Conservation (phyloP, 1,140 invertebrate species). For the Zaprionus kolodkinae region DNA sequence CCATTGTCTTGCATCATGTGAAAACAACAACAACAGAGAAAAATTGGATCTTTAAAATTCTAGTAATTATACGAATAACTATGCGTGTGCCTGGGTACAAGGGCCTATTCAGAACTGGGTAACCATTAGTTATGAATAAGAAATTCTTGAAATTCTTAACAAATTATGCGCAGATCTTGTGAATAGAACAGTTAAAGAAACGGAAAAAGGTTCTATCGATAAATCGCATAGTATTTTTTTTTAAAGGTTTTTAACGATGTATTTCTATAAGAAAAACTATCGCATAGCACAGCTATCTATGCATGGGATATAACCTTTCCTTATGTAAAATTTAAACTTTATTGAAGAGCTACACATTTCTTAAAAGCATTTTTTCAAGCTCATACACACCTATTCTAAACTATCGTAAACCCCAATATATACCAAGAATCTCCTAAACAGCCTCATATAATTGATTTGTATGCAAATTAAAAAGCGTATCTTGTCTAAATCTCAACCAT, state of each 20-base stretch:
- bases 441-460: conserved; percentile 30
- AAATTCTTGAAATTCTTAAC: conserved; percentile 5
- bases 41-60: conserved; percentile 27
- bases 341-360: background rate
- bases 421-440: background rate
- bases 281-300: background rate
- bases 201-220: background rate
- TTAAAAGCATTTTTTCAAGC: background rate
- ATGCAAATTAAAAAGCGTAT: conserved; percentile 14
- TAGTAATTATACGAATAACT: conserved; percentile 38
- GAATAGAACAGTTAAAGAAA: background rate
- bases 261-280: background rate
- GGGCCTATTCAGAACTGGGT: conserved; percentile 20
- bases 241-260: background rate
- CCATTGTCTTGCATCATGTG: conserved; percentile 50
- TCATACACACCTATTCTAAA: background rate
- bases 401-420: background rate
- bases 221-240: too few relatives aligned
- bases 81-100: conserved; percentile 1
- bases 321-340: background rate
- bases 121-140: conserved; percentile 31
- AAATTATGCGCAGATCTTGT: background rate
- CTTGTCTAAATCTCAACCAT: conserved; percentile 12
- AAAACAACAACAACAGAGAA: conserved; percentile 5
- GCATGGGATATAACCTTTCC: background rate